A percentile compares a stretch with the other conserved stretches of the same genome.
These are phyloP conservation scores for Esperia sulphurella DNA, from an alignment of 2,888 invertebrate genomes.

Conservation along the genomic window DNA sequence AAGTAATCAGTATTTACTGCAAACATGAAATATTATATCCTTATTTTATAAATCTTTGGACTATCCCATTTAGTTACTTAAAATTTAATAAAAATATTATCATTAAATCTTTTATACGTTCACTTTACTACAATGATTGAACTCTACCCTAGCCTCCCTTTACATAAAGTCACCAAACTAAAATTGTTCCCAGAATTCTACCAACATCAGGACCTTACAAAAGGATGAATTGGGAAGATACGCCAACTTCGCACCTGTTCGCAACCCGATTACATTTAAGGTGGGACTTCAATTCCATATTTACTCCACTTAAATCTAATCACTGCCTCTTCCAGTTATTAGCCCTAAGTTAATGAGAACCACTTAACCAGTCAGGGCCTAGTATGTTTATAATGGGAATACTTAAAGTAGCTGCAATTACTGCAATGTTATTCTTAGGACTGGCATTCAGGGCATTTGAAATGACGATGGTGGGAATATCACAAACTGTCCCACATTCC, in stretches of 20 bases:
- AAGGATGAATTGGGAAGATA: constrained; percentile 46
- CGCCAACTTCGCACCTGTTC: constrained; percentile 38
- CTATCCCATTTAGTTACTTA: too few species aligned
- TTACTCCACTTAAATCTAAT: background rate
- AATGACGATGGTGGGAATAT: constrained; percentile 51
- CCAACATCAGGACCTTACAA: constrained; percentile 53
- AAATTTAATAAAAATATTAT: too few species aligned
- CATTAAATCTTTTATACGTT: too few species aligned
- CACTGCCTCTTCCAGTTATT: background rate
- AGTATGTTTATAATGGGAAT: constrained; percentile 9
- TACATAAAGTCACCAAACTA: background rate
- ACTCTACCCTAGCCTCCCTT: too few species aligned
- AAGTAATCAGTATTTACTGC: too few species aligned
- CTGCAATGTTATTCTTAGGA: constrained; percentile 14
- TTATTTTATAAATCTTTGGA: too few species aligned
- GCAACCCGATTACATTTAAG: constrained; percentile 46
- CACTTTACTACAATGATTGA: background rate
- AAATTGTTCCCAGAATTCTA: constrained; percentile 45
- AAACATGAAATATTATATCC: too few species aligned
- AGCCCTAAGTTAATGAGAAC: background rate
- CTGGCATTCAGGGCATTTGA: constrained; percentile 30
- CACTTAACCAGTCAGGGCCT: background rate
- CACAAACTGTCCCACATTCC: constrained; percentile 56
- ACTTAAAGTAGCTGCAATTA: constrained; percentile 26
- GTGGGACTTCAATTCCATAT: constrained; percentile 24